phyloP scores from a whole-genome alignment of 2,888 invertebrate species.

The Germaria angustata region DNA sequence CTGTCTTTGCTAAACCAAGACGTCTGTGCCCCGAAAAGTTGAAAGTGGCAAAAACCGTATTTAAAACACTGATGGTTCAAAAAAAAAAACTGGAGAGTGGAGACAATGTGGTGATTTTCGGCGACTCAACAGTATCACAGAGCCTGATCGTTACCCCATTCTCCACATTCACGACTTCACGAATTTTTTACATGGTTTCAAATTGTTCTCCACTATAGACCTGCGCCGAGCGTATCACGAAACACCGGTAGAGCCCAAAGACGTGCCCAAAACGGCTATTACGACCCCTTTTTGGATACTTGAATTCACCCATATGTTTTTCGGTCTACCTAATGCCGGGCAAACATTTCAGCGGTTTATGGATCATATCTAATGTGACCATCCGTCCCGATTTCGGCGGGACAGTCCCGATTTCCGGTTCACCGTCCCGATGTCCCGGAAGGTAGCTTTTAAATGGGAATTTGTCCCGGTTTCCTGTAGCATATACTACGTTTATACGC shows the following conservation, averaged over 20 bases:
- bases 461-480: too few species aligned
- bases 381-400: too few species aligned
- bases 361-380: too few species aligned
- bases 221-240: constrained; percentile 55
- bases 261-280: background rate
- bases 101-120: constrained; percentile 34
- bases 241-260: constrained; percentile 40
- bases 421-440: too few species aligned
- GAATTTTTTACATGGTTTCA: constrained; percentile 4
- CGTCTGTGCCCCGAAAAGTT: too few species aligned
- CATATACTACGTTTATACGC: too few species aligned
- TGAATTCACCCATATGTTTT: constrained; percentile 29
- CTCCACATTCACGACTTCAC: constrained; percentile 48
- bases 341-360: constrained; percentile 61
- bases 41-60: constrained; percentile 57
- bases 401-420: too few species aligned
- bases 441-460: too few species aligned
- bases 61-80: too few species aligned
- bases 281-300: background rate
- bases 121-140: too few species aligned
- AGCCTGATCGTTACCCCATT: constrained; percentile 53
- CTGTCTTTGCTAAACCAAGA: too few species aligned
- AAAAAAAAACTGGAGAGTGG: constrained; percentile 57
- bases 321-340: constrained; percentile 39
- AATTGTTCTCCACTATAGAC: constrained; percentile 50